Conservation (phyloP, 2,888 invertebrate species). For the Drosophila mulleri region DNA sequence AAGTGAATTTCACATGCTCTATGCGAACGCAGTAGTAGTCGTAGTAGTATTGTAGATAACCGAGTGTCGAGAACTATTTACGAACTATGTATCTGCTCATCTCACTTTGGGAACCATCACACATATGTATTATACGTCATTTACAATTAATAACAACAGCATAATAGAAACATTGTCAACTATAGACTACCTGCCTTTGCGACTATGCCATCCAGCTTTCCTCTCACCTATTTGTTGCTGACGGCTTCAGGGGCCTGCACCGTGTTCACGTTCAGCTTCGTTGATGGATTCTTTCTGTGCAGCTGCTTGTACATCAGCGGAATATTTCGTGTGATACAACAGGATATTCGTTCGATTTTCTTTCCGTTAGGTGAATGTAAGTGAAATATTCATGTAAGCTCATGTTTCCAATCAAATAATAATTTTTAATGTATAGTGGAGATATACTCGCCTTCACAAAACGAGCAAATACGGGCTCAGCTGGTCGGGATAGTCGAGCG, state of each 20-base stretch:
- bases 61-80: too few relatives aligned
- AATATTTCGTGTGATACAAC: constrained; percentile 78
- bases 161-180: not conserved
- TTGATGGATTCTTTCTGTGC: constrained; percentile 83
- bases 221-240: constrained; percentile 74
- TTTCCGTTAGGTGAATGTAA: constrained; percentile 66
- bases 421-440: constrained; percentile 45
- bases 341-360: constrained; percentile 76
- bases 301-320: constrained; percentile 81
- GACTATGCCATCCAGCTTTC: constrained; percentile 68
- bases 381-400: not conserved
- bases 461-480: constrained; percentile 61
- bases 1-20: too few relatives aligned
- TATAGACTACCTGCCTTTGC: constrained; percentile 66
- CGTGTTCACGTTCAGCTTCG: constrained; percentile 79
- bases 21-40: too few relatives aligned
- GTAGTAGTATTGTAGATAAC: too few relatives aligned
- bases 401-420: not conserved
- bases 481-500: constrained; percentile 72
- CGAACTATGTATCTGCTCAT: too few relatives aligned
- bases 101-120: not conserved
- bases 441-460: constrained; percentile 59
- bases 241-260: constrained; percentile 78
- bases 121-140: not conserved
- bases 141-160: not conserved